phyloP scores from a whole-genome alignment of 2,797 vertebrate species.

The Mergus octosetaceus region DNA sequence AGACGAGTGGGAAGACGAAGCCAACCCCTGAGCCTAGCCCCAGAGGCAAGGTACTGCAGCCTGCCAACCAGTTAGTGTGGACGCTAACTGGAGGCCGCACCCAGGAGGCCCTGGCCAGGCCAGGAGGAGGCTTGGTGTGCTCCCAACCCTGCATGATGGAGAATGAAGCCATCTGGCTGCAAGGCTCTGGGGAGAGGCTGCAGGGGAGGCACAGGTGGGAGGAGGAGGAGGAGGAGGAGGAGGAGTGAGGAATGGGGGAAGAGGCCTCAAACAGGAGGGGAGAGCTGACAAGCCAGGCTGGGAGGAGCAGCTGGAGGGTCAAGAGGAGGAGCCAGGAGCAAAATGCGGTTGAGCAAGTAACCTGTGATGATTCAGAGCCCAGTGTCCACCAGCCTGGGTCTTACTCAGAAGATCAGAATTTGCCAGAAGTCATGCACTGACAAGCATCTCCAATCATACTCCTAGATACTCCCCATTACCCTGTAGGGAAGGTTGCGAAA shows the following conservation, averaged over 20 bases:
- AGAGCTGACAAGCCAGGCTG: background rate
- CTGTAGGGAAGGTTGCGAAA: background rate
- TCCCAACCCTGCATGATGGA: background rate
- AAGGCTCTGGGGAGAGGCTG: background rate
- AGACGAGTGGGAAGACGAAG: background rate
- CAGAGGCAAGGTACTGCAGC: background rate
- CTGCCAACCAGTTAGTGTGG: background rate
- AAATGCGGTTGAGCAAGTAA: background rate
- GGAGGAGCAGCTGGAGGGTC: background rate
- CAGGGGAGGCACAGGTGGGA: background rate
- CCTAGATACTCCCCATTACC: background rate
- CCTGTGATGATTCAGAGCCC: background rate
- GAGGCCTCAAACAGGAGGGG: background rate
- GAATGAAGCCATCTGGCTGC: background rate
- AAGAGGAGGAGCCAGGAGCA: background rate
- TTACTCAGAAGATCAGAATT: background rate
- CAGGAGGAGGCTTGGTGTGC: background rate
- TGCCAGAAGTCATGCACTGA: background rate
- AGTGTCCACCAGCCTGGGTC: background rate
- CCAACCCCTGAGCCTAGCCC: background rate
- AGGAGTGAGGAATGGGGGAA: background rate
- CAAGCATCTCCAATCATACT: background rate
- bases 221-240: background rate
- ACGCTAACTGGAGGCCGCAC: background rate
- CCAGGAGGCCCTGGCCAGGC: background rate